Conservation (phyloP, 2,113 vertebrate species). For the Orthonyx spaldingii region DNA sequence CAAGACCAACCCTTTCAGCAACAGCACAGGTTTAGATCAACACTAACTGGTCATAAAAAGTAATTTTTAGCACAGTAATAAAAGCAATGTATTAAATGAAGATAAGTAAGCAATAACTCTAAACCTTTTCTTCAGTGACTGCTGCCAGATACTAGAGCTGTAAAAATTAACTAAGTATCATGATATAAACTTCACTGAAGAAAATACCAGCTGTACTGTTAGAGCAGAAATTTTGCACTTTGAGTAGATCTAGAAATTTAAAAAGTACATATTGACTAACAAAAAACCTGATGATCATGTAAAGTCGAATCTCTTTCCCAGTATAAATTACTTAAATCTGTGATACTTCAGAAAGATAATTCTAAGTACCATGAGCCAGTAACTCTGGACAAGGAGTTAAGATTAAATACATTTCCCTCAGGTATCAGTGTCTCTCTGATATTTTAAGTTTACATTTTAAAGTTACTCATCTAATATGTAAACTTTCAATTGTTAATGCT, state of each 20-base stretch:
- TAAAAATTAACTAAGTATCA: neutral
- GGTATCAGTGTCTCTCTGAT: neutral
- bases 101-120: neutral
- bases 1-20: neutral
- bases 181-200: neutral
- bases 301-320: neutral
- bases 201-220: neutral
- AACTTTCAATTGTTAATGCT: neutral
- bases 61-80: neutral
- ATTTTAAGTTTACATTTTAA: too few species aligned
- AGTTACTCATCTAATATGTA: neutral
- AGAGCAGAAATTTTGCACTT: neutral
- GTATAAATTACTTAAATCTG: neutral
- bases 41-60: neutral
- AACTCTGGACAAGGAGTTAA: neutral
- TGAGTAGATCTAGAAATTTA: neutral
- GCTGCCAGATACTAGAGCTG: neutral
- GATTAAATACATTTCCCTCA: neutral
- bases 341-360: neutral
- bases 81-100: neutral
- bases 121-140: neutral
- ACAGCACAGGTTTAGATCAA: neutral
- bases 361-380: neutral
- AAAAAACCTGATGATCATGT: neutral
- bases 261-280: neutral